phyloP scores from a whole-genome alignment of 2,113 vertebrate genomes.

The Arvicanthis niloticus region DNA sequence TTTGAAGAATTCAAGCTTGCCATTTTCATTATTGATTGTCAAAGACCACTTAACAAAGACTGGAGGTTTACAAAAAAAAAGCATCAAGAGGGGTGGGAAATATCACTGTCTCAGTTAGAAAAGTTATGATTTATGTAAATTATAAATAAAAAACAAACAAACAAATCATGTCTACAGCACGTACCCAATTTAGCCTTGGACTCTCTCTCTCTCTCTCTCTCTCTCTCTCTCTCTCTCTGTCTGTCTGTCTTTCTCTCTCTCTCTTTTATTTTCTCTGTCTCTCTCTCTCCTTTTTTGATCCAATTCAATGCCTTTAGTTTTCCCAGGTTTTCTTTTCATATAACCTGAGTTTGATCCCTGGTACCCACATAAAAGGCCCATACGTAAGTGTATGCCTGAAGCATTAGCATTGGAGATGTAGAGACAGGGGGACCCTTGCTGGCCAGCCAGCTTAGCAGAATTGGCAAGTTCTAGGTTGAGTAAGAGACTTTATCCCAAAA shows the following conservation, averaged over 20 bases:
- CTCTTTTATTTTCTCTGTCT: not conserved
- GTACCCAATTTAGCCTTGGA: not conserved
- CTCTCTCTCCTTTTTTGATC: not conserved
- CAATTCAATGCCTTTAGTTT: not conserved
- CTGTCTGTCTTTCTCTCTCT: not conserved
- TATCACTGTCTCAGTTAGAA: not conserved
- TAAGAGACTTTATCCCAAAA: not conserved
- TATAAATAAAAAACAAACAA: not conserved
- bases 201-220: too few species aligned
- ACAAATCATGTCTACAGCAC: not conserved
- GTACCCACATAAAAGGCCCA: not conserved
- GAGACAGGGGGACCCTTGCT: not conserved
- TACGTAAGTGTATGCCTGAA: not conserved
- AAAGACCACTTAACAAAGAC: not conserved
- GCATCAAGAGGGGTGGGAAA: not conserved
- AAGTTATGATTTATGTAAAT: not conserved
- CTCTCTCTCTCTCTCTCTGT: too few species aligned
- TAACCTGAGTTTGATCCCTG: not conserved
- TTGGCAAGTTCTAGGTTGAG: not conserved
- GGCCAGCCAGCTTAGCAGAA: not conserved
- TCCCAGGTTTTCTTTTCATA: not conserved
- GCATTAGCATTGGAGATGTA: too few species aligned
- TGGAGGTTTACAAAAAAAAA: slow-evolving; percentile 12
- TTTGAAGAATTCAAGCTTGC: not conserved
- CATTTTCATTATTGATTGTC: not conserved